Evolutionary conservation across 2,113 vertebrate species (phyloP), one percentile per base, ranked within the genome.

Genomic region (Tachysurus vachellii): DNA sequence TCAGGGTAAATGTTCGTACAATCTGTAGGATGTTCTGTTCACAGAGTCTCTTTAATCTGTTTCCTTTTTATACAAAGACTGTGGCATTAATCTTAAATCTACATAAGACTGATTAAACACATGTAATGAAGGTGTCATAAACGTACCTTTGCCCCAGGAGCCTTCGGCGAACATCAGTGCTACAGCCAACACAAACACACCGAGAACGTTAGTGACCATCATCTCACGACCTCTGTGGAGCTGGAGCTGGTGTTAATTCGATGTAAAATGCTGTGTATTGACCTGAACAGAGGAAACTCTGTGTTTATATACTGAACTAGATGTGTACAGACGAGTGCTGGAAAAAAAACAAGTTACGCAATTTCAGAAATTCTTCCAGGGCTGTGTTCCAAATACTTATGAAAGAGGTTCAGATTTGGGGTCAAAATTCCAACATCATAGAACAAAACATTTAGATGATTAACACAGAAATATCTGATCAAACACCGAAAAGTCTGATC

Each of bases 91-190:
- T 36, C 14, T 36, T 50, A 7, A 3, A 12, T 0, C 10, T n/a
- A 12, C 9, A 64, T 12, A n/a, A 13, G 26, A 3, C n/a, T n/a
- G 11, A n/a, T 21, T 50, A 50, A 50, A 56, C 13, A 54, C 13
- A 9, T 54, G 77, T 59, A 59, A 44, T 42, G 4, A 80, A 81
- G 17, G 31, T 76, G 44, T 56, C 62, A 28, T 61, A 85, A 82
- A 64, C 53, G 14, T 89, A 90, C 88, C 85, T 1, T 36, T 64
- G 71, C 83, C 73, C 84, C 82, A 88, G 61, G 83, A 88, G n/a
- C 82, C 80, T 62, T 87, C 80, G 14, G 85, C 26, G 19, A 73
- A 28, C 10, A 82, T 57, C n/a, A 83, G 53, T 9, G 87, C 17
- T 59, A 86, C 9, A 36, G 75, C 19, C 16, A 92, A 23, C 19